A percentile compares a stretch with the other conserved stretches of the same genome.
Conservation (phyloP, 2,797 vertebrate species). For the Myotis daubentonii region DNA sequence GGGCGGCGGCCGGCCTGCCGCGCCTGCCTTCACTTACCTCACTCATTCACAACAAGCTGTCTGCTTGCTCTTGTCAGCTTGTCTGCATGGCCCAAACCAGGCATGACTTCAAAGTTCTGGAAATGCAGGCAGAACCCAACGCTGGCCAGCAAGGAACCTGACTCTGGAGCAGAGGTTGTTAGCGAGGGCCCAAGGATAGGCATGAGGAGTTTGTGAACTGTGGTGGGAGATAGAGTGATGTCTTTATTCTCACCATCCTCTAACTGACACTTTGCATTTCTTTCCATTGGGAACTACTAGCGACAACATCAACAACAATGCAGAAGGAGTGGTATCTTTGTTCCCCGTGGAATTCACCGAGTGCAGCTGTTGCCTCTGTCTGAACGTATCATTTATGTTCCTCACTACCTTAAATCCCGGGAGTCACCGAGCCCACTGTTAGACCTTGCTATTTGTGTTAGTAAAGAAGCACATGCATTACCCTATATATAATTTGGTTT, state of each 20-base stretch:
- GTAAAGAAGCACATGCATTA: not conserved
- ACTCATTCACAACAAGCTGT: slow-evolving; percentile 26
- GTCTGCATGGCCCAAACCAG: not conserved
- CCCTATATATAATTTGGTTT: not conserved
- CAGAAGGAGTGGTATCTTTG: not conserved
- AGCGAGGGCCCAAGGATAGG: not conserved
- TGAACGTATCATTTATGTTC: not conserved
- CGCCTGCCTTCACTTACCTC: slow-evolving; percentile 15
- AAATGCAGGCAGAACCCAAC: not conserved
- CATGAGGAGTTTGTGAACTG: not conserved
- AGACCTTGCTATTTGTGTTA: not conserved
- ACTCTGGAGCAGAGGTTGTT: not conserved
- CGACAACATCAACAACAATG: rapidly evolving
- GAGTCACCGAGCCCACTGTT: not conserved
- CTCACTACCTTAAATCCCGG: not conserved
- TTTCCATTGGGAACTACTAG: not conserved
- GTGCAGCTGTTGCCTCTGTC: not conserved
- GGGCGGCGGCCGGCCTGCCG: slow-evolving; percentile 45
- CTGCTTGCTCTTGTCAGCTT: not conserved
- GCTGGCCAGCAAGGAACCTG: not conserved
- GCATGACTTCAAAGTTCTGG: not conserved
- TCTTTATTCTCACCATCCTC: not conserved
- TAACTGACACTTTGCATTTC: not conserved
- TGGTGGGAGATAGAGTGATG: not conserved
- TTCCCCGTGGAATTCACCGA: not conserved